These are phyloP conservation scores for Apostichopus californicus DNA, from an alignment of 35 echinoderm and acorn worm genomes.

Conservation along the genomic window DNA sequence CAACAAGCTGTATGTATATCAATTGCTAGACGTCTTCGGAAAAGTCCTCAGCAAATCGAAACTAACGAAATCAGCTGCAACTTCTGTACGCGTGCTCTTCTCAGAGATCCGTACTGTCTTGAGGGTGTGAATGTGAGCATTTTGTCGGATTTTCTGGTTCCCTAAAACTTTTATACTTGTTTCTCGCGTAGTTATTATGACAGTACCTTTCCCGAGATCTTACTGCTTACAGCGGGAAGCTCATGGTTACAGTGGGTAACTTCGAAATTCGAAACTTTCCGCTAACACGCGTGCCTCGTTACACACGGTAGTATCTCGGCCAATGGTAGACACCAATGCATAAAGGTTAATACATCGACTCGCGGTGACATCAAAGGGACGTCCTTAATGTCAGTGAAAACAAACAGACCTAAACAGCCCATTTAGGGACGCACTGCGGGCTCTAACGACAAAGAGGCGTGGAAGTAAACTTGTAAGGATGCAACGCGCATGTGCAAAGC, in stretches of 20 bases:
- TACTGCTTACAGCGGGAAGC: neutral
- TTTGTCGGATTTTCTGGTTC: neutral
- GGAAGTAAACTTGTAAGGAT: conserved; percentile 14
- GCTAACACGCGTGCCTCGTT: conserved; percentile 56
- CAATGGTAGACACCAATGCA: conserved; percentile 14
- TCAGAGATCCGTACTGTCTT: neutral
- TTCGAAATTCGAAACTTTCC: conserved; percentile 17
- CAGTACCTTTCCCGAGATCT: neutral
- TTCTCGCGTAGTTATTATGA: neutral
- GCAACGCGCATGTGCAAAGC: conserved; percentile 6
- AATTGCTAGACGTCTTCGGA: too few species aligned
- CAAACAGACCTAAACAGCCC: conserved; percentile 47
- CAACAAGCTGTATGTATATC: too few species aligned
- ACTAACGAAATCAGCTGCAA: neutral
- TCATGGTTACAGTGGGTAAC: conserved; percentile 10
- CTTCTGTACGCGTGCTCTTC: too few species aligned
- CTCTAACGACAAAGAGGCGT: conserved; percentile 29
- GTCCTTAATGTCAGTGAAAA: conserved; percentile 56
- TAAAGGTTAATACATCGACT: conserved; percentile 55
- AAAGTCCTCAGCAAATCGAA: neutral
- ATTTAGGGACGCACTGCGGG: conserved; percentile 54
- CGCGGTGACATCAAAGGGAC: conserved; percentile 34
- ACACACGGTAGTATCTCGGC: conserved; percentile 29
- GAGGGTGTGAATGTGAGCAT: conserved; percentile 21
- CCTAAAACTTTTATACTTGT: conserved; percentile 50